Evolutionary conservation across 92 coral and sea anemone genomes (phyloP).

Genomic region (Palythoa grandis): DNA sequence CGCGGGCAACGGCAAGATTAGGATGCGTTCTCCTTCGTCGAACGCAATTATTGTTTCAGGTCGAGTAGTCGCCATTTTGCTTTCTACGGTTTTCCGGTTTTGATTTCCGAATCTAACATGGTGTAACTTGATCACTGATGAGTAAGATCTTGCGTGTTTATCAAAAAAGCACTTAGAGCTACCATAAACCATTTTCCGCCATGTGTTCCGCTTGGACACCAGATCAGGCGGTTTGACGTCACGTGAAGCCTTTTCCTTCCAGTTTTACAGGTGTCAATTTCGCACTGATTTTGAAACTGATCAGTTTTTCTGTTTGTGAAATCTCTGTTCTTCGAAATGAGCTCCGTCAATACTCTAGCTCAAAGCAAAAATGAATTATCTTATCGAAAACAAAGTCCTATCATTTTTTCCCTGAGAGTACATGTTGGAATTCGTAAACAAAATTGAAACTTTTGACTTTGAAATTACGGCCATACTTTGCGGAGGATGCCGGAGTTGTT

Average conservation of each 20-base stretch:
- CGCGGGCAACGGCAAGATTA: too few species aligned
- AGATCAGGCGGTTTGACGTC: neutral
- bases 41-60: too few species aligned
- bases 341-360: neutral
- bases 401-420: neutral
- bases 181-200: neutral
- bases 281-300: neutral
- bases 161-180: neutral
- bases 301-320: neutral
- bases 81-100: too few species aligned
- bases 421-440: slow-evolving; percentile 29
- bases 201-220: neutral
- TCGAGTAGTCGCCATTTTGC: too few species aligned
- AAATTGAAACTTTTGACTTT: neutral
- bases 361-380: neutral
- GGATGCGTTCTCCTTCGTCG: too few species aligned
- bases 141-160: neutral
- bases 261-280: neutral
- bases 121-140: neutral
- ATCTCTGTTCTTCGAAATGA: neutral
- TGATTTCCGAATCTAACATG: neutral
- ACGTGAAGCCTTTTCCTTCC: neutral
- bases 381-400: neutral
- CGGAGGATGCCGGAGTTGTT: neutral
- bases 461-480: neutral